Evolutionary conservation across 2,888 invertebrate species (phyloP), one percentile per base, ranked within the genome.

Genomic region (Dermolepida albohirtum): DNA sequence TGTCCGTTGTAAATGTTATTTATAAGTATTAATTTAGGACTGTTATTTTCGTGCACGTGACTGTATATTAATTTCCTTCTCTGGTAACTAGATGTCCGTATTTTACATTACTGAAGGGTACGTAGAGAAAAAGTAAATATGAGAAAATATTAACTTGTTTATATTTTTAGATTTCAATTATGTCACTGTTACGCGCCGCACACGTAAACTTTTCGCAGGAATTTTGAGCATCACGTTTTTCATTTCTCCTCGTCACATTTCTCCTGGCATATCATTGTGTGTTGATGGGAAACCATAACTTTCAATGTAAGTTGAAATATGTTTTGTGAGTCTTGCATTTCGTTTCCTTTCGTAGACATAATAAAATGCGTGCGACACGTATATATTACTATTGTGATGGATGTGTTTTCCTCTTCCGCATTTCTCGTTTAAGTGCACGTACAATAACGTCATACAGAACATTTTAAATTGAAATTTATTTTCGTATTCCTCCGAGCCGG

Each of bases 331-430:
- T 10, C 50, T 6, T 50, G 50, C 27, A 27, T 50, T 50, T n/a
- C 44, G 34, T 34, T 34, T 44, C 29, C 34, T n/a, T 47, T 17
- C 17, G 17, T 47, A 59, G 59, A 59, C 44, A 29, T 59, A 59
- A 59, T 44, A 59, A 44, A 44, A 59, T 59, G 59, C 59, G 59
- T 59, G 59, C 59, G 59, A 59, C 59, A 59, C 59, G 44, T 59
- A 59, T 59, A 44, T 47, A 59, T 44, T 44, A 59, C 59, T 59
- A 59, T 59, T 44, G 59, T 59, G 59, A 59, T 59, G 59, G 29
- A 59, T 59, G 44, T 59, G 59, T 59, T 59, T 59, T 59, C 44
- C 59, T 59, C 44, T 59, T 44, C 59, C 59, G 59, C 59, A 17
- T 59, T 44, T 44, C 29, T 29, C 29, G 44, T 59, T 22, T 59